Evolutionary conservation across 2,888 invertebrate genomes (phyloP).

Genomic region (Caenorhabditis afra): DNA sequence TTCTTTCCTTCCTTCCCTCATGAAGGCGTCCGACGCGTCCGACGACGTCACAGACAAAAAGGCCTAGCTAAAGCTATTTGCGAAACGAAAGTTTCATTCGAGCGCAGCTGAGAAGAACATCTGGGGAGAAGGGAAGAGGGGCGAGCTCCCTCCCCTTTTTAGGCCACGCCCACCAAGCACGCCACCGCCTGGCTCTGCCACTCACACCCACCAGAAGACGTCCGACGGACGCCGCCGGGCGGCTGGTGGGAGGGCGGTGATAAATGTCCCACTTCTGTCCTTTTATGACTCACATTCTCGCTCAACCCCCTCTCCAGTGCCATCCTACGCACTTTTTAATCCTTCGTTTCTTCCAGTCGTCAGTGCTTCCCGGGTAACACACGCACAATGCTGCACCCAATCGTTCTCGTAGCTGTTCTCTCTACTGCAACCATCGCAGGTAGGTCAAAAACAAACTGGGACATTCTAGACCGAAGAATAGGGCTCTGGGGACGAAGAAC

Average conservation of each 20-base stretch:
- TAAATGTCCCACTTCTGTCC: constrained; percentile 16
- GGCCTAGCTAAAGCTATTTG: constrained; percentile 20
- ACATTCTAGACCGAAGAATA: no score
- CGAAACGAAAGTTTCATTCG: constrained; percentile 13
- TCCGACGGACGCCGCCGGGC: neutral
- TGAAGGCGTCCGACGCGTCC: neutral
- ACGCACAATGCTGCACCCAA: constrained; percentile 57
- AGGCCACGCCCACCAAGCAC: neutral
- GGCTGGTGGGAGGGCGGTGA: constrained; percentile 2
- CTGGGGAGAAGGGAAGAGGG: no score
- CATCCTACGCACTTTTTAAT: neutral
- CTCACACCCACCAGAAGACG: constrained; percentile 14
- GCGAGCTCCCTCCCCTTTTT: constrained; percentile 30
- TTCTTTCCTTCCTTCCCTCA: neutral
- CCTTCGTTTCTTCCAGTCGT: constrained; percentile 42
- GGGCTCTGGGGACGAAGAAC: no score
- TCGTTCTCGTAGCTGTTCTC: constrained; percentile 46
- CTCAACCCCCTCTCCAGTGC: neutral
- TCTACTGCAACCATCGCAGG: constrained; percentile 40
- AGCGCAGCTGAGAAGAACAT: constrained; percentile 43
- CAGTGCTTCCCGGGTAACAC: constrained; percentile 63
- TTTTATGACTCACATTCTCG: constrained; percentile 21
- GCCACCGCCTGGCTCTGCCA: neutral
- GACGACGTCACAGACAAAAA: constrained; percentile 36
- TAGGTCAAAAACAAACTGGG: constrained; percentile 15